A percentile compares a stretch with the other conserved stretches of the same genome.
These are phyloP conservation scores for Campaea margaritaria DNA, from an alignment of 2,888 invertebrate genomes.

Conservation along the genomic window DNA sequence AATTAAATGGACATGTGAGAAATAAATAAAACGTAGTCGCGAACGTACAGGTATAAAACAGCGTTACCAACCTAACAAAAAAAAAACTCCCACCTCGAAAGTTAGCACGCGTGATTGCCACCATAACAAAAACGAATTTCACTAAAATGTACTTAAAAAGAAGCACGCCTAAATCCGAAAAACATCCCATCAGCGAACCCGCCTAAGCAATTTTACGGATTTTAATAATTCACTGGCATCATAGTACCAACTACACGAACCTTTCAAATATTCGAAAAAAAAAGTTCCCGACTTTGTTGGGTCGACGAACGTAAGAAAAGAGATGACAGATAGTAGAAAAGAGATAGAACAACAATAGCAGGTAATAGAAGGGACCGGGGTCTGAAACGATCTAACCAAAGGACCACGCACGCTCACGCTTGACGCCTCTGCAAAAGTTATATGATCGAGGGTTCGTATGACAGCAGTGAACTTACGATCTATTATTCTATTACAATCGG, in stretches of 20 bases:
- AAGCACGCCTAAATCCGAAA: constrained; percentile 14
- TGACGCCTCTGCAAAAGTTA: no score
- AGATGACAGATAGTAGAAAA: constrained; percentile 25
- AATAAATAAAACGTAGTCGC: background rate
- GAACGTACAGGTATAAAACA: no score
- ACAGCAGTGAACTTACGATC: no score
- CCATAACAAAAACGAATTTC: constrained; percentile 9
- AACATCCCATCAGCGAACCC: constrained; percentile 13
- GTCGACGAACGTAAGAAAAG: constrained; percentile 46
- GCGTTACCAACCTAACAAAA: background rate
- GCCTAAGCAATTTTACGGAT: constrained; percentile 33
- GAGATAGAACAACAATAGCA: constrained; percentile 63
- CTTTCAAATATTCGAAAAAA: constrained; percentile 22
- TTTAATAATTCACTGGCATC: constrained; percentile 23
- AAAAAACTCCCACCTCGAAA: constrained; percentile 1
- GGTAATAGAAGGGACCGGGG: constrained; percentile 53
- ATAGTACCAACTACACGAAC: constrained; percentile 17
- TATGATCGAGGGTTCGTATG: no score
- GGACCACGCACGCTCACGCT: no score
- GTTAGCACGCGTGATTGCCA: constrained; percentile 21
- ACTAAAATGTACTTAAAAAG: constrained; percentile 10
- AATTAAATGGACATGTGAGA: background rate
- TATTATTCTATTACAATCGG: no score
- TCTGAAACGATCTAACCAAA: no score
- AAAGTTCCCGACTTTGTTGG: constrained; percentile 31